Conservation (phyloP, 2,888 invertebrate genomes). For the Macrophya annulata region DNA sequence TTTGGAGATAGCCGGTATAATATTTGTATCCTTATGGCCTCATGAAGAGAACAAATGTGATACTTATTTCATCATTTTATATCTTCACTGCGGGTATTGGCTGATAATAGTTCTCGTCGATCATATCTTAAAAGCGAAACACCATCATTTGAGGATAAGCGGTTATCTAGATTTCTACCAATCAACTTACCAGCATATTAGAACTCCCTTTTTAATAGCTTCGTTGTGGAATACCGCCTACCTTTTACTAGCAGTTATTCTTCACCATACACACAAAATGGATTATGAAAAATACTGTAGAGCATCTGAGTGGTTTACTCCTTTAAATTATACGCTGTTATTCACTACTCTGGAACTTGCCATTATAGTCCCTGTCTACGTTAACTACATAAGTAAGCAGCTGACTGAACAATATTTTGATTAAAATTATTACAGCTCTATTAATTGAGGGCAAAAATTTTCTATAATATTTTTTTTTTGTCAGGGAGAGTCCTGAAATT, state of each 20-base stretch:
- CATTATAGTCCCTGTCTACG: constrained; percentile 80
- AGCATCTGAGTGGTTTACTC: constrained; percentile 75
- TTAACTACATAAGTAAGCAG: constrained; percentile 82
- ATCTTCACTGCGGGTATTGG: constrained; percentile 76
- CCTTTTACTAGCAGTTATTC: constrained; percentile 72
- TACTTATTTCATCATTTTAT: constrained; percentile 76
- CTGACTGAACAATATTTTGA: too few relatives aligned
- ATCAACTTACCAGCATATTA: constrained; percentile 82
- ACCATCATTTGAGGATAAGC: constrained; percentile 83
- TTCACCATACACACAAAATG: constrained; percentile 76
- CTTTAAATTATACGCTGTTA: constrained; percentile 79
- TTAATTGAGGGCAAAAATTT: too few relatives aligned
- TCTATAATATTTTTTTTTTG: constrained; percentile 68
- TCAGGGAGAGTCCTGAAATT: constrained; percentile 83
- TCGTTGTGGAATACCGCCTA: constrained; percentile 81
- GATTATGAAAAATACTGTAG: constrained; percentile 81
- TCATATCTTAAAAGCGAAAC: constrained; percentile 82
- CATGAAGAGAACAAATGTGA: constrained; percentile 75
- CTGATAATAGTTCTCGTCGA: constrained; percentile 75
- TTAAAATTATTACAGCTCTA: too few relatives aligned
- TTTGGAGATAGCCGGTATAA: constrained; percentile 74
- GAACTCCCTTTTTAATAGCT: constrained; percentile 84
- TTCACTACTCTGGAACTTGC: constrained; percentile 80
- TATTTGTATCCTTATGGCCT: constrained; percentile 75
- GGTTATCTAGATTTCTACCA: constrained; percentile 88